Conservation (phyloP, 2,888 invertebrate species). For the Tyria jacobaeae region DNA sequence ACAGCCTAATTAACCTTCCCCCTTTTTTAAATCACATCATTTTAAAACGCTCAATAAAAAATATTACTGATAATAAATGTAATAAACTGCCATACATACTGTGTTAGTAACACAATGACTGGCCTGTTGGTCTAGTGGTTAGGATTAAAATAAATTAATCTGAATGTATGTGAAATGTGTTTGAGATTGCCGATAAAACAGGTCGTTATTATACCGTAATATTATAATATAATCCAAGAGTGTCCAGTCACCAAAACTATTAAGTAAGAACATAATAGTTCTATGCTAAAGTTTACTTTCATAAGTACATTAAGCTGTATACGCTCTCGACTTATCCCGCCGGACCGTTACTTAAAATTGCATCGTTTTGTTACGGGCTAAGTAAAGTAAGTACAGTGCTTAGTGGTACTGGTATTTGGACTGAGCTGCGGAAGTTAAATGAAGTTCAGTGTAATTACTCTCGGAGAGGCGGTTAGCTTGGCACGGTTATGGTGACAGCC, state of each 20-base stretch:
- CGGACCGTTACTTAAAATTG: conserved; percentile 78
- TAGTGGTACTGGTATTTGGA: conserved; percentile 80
- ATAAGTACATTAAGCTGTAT: conserved; percentile 63
- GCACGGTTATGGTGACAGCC: conserved; percentile 75
- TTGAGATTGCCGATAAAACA: too few species aligned
- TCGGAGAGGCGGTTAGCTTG: conserved; percentile 78
- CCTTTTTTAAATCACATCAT: too few species aligned
- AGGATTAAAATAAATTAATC: too few species aligned
- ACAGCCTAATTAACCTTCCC: too few species aligned
- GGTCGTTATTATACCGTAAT: too few species aligned
- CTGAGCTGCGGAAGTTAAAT: conserved; percentile 83
- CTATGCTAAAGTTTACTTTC: conserved; percentile 47
- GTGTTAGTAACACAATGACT: too few species aligned
- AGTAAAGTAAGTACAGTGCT: conserved; percentile 79
- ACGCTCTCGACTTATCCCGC: conserved; percentile 66
- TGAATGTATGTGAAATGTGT: too few species aligned
- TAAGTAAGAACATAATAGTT: conserved; percentile 40
- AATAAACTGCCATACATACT: too few species aligned
- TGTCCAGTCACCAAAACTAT: conserved; percentile 38
- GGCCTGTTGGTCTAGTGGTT: too few species aligned
- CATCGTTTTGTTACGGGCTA: conserved; percentile 79
- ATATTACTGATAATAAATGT: too few species aligned
- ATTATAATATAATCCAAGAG: too few species aligned
- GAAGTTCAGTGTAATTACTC: conserved; percentile 84
- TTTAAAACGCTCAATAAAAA: too few species aligned